Evolutionary conservation across 1,140 invertebrate species (phyloP).

Genomic region (Tetramorium parvispinum): DNA sequence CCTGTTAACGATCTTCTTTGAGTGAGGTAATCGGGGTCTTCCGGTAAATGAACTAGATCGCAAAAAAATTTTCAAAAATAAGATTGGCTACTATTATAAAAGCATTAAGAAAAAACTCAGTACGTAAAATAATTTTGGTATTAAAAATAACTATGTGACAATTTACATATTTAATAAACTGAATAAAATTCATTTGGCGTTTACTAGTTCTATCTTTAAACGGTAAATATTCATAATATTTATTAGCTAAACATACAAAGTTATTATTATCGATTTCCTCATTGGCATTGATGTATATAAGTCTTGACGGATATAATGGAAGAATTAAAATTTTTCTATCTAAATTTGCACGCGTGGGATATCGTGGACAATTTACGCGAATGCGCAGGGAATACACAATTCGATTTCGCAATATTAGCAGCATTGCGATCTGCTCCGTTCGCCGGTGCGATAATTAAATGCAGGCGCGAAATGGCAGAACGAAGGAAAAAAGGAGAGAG

Average conservation of each 20-base stretch:
- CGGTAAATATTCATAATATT: not conserved
- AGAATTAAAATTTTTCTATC: not conserved
- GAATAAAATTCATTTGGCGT: not conserved
- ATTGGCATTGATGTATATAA: not conserved
- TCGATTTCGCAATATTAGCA: slow-evolving; percentile 23
- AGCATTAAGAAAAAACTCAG: not conserved
- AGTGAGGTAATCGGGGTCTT: not conserved
- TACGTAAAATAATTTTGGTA: not conserved
- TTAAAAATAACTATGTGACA: not conserved
- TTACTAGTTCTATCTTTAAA: not conserved
- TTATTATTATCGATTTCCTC: not conserved
- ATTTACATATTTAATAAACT: not conserved
- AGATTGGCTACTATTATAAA: not conserved
- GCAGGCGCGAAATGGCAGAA: slow-evolving; percentile 14
- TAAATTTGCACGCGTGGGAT: not conserved
- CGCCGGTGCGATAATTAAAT: slow-evolving; percentile 51
- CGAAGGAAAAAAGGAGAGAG: not conserved
- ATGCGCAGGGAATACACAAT: not conserved
- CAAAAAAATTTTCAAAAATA: not conserved
- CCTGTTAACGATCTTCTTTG: slow-evolving; percentile 26
- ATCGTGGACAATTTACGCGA: slow-evolving; percentile 13
- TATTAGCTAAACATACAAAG: not conserved
- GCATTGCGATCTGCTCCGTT: slow-evolving; percentile 18
- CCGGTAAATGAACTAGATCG: not conserved
- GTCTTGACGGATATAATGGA: not conserved